These are phyloP conservation scores for Delphinus delphis DNA, from an alignment of 2,113 vertebrate species.

Conservation along the genomic window DNA sequence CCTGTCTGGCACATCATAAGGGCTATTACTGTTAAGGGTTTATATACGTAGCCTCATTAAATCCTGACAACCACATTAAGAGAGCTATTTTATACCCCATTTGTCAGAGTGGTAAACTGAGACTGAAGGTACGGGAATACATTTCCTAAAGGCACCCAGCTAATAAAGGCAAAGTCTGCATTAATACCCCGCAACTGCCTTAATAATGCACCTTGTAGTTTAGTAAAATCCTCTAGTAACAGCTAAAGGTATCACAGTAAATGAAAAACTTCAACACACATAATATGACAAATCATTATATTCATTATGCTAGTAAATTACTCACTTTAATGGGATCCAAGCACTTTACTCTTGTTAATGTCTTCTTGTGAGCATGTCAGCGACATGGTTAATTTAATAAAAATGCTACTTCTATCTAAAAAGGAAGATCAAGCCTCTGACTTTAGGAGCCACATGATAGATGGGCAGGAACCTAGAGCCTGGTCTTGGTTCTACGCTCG, in stretches of 20 bases:
- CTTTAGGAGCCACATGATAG: background rate
- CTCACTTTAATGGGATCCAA: background rate
- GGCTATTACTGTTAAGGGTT: background rate
- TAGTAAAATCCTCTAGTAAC: background rate
- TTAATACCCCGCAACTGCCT: background rate
- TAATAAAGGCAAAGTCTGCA: background rate
- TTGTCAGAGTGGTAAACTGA: background rate
- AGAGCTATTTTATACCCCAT: background rate
- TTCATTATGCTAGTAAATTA: background rate
- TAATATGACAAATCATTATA: background rate
- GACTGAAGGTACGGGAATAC: background rate
- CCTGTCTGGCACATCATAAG: background rate
- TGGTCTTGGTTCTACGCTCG: background rate
- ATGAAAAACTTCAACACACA: background rate
- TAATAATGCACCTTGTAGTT: background rate
- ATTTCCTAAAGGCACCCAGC: constrained; percentile 25
- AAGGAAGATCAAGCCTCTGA: background rate
- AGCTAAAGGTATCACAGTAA: background rate
- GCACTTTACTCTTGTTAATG: background rate
- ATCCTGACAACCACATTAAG: background rate
- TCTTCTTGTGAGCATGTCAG: background rate
- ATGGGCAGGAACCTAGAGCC: background rate
- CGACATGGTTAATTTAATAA: background rate
- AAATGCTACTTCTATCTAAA: background rate
- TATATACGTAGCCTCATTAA: background rate